Evolutionary conservation across 1,140 invertebrate species (phyloP).

Genomic region (Panagrolaimus sp.): DNA sequence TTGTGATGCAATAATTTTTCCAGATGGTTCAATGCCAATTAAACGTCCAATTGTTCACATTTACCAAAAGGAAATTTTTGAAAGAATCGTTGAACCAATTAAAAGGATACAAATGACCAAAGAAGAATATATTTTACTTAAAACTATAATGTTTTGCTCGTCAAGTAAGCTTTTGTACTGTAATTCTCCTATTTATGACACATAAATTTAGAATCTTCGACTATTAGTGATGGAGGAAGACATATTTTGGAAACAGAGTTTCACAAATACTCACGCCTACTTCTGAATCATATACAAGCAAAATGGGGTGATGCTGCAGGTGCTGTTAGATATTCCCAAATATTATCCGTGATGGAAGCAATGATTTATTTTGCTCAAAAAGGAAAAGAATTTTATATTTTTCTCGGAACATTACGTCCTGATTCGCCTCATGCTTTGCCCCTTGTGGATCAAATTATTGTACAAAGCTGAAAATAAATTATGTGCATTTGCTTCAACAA

Average conservation of each 20-base stretch:
- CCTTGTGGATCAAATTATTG: too few species aligned
- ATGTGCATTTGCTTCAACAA: too few species aligned
- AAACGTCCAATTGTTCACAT: neutral
- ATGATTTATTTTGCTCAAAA: neutral
- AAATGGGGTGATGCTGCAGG: neutral
- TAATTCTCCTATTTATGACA: too few species aligned
- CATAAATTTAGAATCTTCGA: too few species aligned
- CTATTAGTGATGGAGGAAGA: neutral
- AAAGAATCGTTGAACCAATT: neutral
- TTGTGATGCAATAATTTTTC: neutral
- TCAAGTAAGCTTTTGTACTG: too few species aligned
- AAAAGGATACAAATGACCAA: neutral
- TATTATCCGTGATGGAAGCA: neutral
- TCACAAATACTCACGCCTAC: neutral
- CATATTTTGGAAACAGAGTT: neutral
- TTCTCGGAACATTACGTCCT: neutral
- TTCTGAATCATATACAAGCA: neutral
- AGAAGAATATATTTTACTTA: conserved; percentile 2
- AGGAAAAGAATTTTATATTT: neutral
- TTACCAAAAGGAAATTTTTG: neutral
- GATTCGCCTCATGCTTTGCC: too few species aligned
- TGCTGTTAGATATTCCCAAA: neutral
- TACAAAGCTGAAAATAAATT: too few species aligned
- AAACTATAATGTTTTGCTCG: neutral
- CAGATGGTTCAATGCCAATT: neutral